Percentiles rank a stretch among this genome's conserved stretches.
These are phyloP conservation scores for Montipora sp. DNA, from an alignment of 64 coral and sea anemone genomes.

Conservation along the genomic window DNA sequence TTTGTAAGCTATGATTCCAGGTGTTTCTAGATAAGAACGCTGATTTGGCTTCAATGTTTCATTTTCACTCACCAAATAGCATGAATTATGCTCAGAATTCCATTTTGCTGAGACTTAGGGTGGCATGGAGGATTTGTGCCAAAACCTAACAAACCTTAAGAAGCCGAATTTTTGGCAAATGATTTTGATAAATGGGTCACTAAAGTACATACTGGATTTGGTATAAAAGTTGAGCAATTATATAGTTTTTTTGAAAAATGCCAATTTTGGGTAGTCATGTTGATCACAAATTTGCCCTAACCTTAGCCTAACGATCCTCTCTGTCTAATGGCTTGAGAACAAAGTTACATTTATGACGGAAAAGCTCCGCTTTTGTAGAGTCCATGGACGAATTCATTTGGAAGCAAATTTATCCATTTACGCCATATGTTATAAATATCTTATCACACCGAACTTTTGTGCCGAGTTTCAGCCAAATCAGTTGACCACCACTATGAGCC, in stretches of 20 bases:
- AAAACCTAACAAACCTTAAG: conserved; percentile 37
- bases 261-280: conserved; percentile 16
- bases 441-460: conserved; percentile 21
- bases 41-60: conserved; percentile 45
- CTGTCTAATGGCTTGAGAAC: conserved; percentile 39
- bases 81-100: conserved; percentile 44
- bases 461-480: conserved; percentile 37
- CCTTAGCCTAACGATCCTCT: conserved; percentile 39
- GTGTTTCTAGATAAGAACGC: conserved; percentile 53
- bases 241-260: conserved; percentile 50
- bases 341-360: conserved; percentile 16
- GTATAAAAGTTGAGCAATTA: conserved; percentile 14
- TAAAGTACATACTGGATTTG: conserved; percentile 20
- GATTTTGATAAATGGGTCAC: conserved; percentile 52
- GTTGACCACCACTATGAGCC: conserved; percentile 16
- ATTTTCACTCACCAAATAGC: conserved; percentile 42
- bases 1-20: conserved; percentile 22
- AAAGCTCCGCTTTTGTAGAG: conserved; percentile 15
- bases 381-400: conserved; percentile 49
- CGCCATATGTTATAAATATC: conserved; percentile 9
- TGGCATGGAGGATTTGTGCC: conserved; percentile 15
- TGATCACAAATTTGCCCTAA: conserved; percentile 13
- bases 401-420: conserved; percentile 22
- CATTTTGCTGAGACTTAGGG: conserved; percentile 16
- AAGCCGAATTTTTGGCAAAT: conserved; percentile 56